These are phyloP conservation scores for Pluvianellus socialis DNA, from an alignment of 2,113 vertebrate genomes.

Conservation along the genomic window DNA sequence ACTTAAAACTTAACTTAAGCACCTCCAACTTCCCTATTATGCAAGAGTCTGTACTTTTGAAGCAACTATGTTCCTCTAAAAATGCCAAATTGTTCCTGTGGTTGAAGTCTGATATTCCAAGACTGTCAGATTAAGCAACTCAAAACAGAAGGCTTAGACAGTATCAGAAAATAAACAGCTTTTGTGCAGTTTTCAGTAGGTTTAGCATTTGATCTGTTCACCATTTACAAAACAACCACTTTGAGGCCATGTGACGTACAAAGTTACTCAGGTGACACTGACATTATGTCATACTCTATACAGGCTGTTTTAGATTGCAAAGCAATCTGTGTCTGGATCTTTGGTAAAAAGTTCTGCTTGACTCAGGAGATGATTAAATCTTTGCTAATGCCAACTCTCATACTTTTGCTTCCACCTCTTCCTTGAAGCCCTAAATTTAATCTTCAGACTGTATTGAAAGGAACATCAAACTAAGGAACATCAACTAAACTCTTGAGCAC, in stretches of 20 bases:
- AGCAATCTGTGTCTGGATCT: background rate
- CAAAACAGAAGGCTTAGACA: background rate
- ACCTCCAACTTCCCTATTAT: background rate
- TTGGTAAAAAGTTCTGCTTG: background rate
- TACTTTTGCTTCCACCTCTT: constrained; percentile 21
- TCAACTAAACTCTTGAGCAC: constrained; percentile 14
- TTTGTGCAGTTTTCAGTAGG: background rate
- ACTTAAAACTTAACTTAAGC: background rate
- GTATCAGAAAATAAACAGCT: background rate
- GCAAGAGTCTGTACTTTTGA: background rate
- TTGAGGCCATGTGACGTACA: background rate
- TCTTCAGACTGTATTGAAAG: constrained; percentile 13
- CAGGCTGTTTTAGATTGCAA: background rate
- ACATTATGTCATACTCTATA: background rate
- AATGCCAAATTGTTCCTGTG: background rate
- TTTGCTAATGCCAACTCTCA: background rate
- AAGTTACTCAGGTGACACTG: background rate
- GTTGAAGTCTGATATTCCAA: background rate
- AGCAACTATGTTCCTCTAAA: background rate
- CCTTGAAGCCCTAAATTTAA: constrained; percentile 32
- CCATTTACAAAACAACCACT: background rate
- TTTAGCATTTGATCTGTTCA: constrained; percentile 8
- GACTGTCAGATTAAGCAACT: background rate
- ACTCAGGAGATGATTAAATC: constrained; percentile 7
- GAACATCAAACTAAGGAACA: constrained; percentile 19